phyloP scores from a whole-genome alignment of 1,140 invertebrate species.

The Drosophila grimshawi region DNA sequence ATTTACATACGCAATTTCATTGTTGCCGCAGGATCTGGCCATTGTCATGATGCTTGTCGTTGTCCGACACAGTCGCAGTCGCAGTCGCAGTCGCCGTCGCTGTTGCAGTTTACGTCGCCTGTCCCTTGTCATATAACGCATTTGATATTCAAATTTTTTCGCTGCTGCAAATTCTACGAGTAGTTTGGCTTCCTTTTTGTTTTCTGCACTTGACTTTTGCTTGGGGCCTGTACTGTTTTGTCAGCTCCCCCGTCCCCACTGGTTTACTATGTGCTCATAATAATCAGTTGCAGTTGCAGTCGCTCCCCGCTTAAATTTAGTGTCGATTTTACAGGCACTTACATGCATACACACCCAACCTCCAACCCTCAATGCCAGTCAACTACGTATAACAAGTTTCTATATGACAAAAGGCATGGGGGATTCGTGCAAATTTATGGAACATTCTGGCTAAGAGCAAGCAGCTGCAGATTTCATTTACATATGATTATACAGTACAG shows the following conservation, averaged over 20 bases:
- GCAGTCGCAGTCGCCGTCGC: conserved; percentile 14
- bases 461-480: conserved; percentile 38
- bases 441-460: conserved; percentile 13
- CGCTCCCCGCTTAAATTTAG: conserved; percentile 59
- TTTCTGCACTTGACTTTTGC: conserved; percentile 50
- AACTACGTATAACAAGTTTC: conserved; percentile 46
- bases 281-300: conserved; percentile 67
- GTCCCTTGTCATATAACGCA: conserved; percentile 68
- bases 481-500: conserved; percentile 30
- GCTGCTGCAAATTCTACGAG: conserved; percentile 66
- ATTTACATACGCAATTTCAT: conserved; percentile 83
- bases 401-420: conserved; percentile 47
- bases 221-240: conserved; percentile 30
- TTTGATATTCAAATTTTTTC: conserved; percentile 81
- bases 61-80: conserved; percentile 1
- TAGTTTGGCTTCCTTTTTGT: conserved; percentile 44
- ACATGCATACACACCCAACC: conserved; percentile 40
- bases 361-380: neutral
- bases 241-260: conserved; percentile 9
- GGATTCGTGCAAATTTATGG: conserved; percentile 53
- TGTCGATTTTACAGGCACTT: conserved; percentile 77
- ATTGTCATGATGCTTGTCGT: conserved; percentile 52
- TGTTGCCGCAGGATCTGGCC: conserved; percentile 77
- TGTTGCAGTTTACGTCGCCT: conserved; percentile 31
- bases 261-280: conserved; percentile 56